A percentile compares a stretch with the other conserved stretches of the same genome.
These are phyloP conservation scores for Pilophorus perplexus DNA, from an alignment of 2,888 invertebrate species.

Conservation along the genomic window DNA sequence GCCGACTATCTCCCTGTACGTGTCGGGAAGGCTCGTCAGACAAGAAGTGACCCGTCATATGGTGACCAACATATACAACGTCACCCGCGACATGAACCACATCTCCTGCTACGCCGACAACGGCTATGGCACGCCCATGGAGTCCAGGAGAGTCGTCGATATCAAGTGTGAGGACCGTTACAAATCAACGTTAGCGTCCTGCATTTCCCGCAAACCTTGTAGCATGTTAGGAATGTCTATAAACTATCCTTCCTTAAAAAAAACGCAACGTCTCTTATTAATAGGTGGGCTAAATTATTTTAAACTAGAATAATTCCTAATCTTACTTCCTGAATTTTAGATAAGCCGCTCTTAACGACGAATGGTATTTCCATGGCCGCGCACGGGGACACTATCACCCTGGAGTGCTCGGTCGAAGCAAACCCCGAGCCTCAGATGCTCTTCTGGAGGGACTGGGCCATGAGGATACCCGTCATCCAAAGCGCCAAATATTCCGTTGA, in stretches of 20 bases:
- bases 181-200: too few species aligned
- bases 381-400: slow-evolving; percentile 69
- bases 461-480: slow-evolving; percentile 71
- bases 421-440: slow-evolving; percentile 76
- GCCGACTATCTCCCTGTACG: slow-evolving; percentile 78
- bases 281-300: too few species aligned
- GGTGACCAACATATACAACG: slow-evolving; percentile 82
- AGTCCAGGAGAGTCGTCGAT: slow-evolving; percentile 73
- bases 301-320: too few species aligned
- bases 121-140: slow-evolving; percentile 83
- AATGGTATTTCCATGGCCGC: slow-evolving; percentile 75
- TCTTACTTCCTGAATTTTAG: slow-evolving; percentile 54
- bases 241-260: too few species aligned
- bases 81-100: slow-evolving; percentile 79
- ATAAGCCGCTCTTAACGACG: slow-evolving; percentile 72
- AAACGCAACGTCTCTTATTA: too few species aligned
- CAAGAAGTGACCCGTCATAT: slow-evolving; percentile 80
- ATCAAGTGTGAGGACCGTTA: slow-evolving; percentile 69
- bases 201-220: too few species aligned
- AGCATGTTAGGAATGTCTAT: too few species aligned
- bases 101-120: slow-evolving; percentile 86
- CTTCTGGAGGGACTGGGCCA: slow-evolving; percentile 76
- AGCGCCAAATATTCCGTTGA: slow-evolving; percentile 72
- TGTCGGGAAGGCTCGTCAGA: slow-evolving; percentile 73
- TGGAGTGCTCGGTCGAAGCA: slow-evolving; percentile 75